Evolutionary conservation across 2,888 invertebrate species (phyloP).

Genomic region (Nasonia oneida): DNA sequence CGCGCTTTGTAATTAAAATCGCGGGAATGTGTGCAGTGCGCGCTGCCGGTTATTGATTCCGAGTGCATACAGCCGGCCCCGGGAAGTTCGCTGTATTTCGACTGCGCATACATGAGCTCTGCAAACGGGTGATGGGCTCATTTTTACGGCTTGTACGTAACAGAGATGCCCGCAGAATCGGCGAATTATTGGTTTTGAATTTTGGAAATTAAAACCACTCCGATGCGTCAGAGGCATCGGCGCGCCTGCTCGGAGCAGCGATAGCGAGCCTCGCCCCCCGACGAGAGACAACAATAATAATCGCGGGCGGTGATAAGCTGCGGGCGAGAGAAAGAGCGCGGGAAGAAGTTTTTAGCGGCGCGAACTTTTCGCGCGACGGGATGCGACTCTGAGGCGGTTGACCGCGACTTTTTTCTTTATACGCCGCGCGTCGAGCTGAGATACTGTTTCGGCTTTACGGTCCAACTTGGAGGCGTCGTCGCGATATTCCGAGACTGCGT

Average conservation of each 20-base stretch:
- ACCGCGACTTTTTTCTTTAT: constrained; percentile 16
- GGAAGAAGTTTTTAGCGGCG: constrained; percentile 5
- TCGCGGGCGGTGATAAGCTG: not conserved
- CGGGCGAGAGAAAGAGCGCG: not conserved
- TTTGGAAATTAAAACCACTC: not conserved
- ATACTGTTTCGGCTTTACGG: not conserved
- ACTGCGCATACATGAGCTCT: too few relatives aligned
- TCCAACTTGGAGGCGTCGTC: not conserved
- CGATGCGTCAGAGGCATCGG: not conserved
- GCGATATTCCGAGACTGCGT: not conserved
- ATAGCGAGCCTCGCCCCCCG: not conserved
- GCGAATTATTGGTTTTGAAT: too few relatives aligned
- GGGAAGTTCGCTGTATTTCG: too few relatives aligned
- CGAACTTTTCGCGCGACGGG: not conserved
- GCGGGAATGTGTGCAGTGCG: too few relatives aligned
- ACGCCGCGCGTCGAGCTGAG: not conserved
- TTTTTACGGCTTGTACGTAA: too few relatives aligned
- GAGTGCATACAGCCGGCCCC: not conserved
- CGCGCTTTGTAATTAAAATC: constrained; percentile 5
- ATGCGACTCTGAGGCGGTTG: not conserved
- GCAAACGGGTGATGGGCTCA: too few relatives aligned
- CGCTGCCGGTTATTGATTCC: not conserved
- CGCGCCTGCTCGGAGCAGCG: not conserved
- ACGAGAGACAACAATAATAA: constrained; percentile 18
- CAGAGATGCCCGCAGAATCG: too few relatives aligned